Percentiles rank a stretch among this genome's conserved stretches.
These are phyloP conservation scores for Hippopotamus amphibius DNA, from an alignment of 2,113 vertebrate genomes.

Conservation along the genomic window DNA sequence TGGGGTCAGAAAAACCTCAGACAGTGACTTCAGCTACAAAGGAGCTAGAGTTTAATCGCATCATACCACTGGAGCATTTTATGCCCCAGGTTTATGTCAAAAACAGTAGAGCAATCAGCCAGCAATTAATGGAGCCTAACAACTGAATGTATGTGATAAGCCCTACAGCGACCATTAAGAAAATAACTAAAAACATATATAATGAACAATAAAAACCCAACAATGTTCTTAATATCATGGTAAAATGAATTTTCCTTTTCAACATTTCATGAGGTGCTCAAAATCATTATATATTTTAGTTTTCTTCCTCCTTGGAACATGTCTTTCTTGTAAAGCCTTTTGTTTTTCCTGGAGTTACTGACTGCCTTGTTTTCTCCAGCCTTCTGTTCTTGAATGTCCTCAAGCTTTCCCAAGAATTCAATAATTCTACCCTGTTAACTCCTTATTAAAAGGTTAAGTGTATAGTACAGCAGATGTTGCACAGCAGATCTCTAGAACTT, in stretches of 20 bases:
- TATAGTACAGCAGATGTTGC: not conserved
- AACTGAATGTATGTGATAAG: not conserved
- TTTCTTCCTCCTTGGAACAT: not conserved
- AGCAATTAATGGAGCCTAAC: not conserved
- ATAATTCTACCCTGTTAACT: not conserved
- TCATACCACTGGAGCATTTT: not conserved
- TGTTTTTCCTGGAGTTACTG: not conserved
- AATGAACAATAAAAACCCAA: not conserved
- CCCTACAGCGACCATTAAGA: not conserved
- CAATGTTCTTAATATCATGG: not conserved
- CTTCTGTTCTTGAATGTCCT: not conserved
- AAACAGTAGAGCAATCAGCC: not conserved
- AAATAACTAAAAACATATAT: not conserved
- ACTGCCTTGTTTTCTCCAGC: not conserved
- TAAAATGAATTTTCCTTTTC: slow-evolving; percentile 31
- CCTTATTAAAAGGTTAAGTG: not conserved
- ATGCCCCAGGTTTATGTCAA: not conserved
- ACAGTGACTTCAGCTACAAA: not conserved
- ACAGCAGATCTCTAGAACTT: not conserved
- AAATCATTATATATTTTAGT: not conserved
- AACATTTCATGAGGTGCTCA: not conserved
- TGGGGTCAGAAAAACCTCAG: not conserved
- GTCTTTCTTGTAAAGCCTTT: not conserved
- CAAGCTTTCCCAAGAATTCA: not conserved
- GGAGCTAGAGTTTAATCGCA: not conserved